These are phyloP conservation scores for Acanthurus lineatus DNA, from an alignment of 2,797 vertebrate genomes.

Conservation along the genomic window DNA sequence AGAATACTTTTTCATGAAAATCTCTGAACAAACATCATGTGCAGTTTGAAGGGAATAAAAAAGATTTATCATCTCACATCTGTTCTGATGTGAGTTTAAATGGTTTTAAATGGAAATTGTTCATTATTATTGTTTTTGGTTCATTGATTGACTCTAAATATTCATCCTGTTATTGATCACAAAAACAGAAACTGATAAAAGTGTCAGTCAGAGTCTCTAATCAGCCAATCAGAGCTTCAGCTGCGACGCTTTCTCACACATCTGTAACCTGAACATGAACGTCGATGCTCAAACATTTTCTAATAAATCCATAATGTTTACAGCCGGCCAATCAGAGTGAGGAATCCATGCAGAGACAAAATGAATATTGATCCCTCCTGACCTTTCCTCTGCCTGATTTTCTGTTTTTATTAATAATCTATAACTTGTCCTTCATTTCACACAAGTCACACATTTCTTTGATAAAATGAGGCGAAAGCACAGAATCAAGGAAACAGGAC, in stretches of 20 bases:
- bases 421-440: background rate
- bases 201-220: no score
- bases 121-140: no score
- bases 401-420: background rate
- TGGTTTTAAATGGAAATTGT: no score
- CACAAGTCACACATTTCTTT: background rate
- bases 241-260: background rate
- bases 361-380: background rate
- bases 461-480: background rate
- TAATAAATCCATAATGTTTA: background rate
- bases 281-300: background rate
- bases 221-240: no score
- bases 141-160: background rate
- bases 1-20: no score
- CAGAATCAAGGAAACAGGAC: background rate
- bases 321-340: background rate
- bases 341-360: no score
- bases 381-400: background rate
- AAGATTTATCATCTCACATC: no score
- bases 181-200: no score
- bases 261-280: background rate
- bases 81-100: no score
- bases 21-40: no score
- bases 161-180: background rate
- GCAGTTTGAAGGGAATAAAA: no score